Base-by-base conservation (phyloP, 2,797 vertebrate genomes). In the Amblyopsis hoosieri region DNA sequence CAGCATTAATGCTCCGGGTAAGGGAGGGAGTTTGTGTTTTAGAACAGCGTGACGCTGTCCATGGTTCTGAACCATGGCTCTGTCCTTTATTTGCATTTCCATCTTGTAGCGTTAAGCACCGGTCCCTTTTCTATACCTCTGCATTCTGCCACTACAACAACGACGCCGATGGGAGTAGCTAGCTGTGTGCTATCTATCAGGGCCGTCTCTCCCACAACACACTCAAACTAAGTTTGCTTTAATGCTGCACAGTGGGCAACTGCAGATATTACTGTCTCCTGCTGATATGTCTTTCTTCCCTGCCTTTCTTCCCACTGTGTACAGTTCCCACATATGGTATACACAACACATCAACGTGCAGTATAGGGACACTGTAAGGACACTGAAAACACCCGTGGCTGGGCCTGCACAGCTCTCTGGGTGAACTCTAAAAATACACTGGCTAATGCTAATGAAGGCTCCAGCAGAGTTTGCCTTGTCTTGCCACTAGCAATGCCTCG, bases 351-450 rank as follows among this genome's bases (percentile, higher is more conserved):
- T 73, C 65, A 57, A 2, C 73, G 5, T 45, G 60, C 60, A 60
- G 31, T 3, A 67, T 57, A 64, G 72, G 60, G 57, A 59, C 63
- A 60, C 45, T 57, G 68, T 71, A 64, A 65, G 72, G 37, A 9
- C 37, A 42, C 37, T 6, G 37, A 42, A 42, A 2, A 42, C 37
- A 42, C 37, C 6, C 37, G 2, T 17, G 3, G 51, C 6, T 17
- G 6, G 33, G 14, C 54, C n/a, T 50, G 48, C 11, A 29, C 2
- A 9, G 37, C 37, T 8, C 37, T 82, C 78, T 78, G 79, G 71
- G 79, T 74, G 60, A 78, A 82, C 84, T 87, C 85, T 87, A 87
- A 85, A 87, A 89, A 86, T 89, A 83, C 68, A 59, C 75, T 74
- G 79, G 71, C 71, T 86, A 76, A 83, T 81, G 79, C 78, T 85